A percentile compares a stretch with the other conserved stretches of the same genome.
phyloP scores from a whole-genome alignment of 2,113 vertebrate species.

The Mionectes macconnelli region DNA sequence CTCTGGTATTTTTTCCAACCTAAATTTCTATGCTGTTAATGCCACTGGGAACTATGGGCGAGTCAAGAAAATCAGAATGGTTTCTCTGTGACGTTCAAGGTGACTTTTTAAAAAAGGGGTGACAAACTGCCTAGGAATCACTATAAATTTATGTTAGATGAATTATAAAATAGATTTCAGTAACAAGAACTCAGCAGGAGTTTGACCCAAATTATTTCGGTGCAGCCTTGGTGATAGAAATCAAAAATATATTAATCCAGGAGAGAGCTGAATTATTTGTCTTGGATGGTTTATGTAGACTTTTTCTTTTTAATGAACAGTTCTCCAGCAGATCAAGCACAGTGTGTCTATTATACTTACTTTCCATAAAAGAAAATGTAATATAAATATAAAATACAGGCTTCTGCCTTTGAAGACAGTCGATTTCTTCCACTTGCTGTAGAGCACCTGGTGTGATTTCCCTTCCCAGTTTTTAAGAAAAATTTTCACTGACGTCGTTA shows the following conservation, averaged over 20 bases:
- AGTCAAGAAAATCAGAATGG: background rate
- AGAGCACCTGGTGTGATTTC: background rate
- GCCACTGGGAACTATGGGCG: background rate
- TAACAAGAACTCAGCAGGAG: background rate
- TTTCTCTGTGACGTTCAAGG: background rate
- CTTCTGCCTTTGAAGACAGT: background rate
- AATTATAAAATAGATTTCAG: slow-evolving; percentile 6
- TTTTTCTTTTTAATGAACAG: background rate
- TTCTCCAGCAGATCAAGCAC: background rate
- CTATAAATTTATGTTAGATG: background rate
- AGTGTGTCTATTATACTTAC: background rate
- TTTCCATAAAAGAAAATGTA: background rate
- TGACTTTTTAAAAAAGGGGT: background rate
- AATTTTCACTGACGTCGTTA: background rate
- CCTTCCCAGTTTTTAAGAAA: background rate
- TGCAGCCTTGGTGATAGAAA: background rate
- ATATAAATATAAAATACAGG: background rate
- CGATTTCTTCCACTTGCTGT: background rate
- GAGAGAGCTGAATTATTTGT: background rate
- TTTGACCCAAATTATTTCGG: background rate
- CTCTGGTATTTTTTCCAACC: background rate
- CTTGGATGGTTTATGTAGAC: background rate
- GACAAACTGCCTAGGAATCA: background rate
- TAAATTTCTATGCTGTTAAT: background rate
- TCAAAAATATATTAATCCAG: background rate